phyloP scores from a whole-genome alignment of 1,140 invertebrate species.

The Hermatobates lingyangjiaoensis region DNA sequence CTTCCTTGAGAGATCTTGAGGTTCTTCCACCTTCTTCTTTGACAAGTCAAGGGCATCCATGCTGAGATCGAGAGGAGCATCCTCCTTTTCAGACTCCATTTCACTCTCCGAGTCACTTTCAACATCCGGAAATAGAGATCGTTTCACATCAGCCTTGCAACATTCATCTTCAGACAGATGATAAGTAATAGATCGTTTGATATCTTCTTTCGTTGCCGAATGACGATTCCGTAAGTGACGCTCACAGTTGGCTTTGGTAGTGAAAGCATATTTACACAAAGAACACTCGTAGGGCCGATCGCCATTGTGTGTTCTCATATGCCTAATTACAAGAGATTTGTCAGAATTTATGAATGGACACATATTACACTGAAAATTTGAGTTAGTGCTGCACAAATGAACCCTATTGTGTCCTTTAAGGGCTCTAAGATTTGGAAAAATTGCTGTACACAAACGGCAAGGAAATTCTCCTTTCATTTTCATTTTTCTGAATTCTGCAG shows the following conservation, averaged over 20 bases:
- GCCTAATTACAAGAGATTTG: constrained; percentile 70
- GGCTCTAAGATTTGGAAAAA: constrained; percentile 74
- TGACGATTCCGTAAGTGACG: constrained; percentile 78
- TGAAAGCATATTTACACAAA: constrained; percentile 87
- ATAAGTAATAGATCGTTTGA: constrained; percentile 73
- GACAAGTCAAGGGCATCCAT: constrained; percentile 75
- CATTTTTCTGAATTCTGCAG: constrained; percentile 62
- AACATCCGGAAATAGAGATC: constrained; percentile 16
- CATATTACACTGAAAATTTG: constrained; percentile 72
- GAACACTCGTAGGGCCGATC: constrained; percentile 85
- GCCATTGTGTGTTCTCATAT: constrained; percentile 85
- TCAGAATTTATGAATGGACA: constrained; percentile 76
- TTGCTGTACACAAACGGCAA: constrained; percentile 60
- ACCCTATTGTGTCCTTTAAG: constrained; percentile 74
- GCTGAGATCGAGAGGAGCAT: constrained; percentile 52
- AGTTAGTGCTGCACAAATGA: constrained; percentile 30
- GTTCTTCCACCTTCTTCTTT: constrained; percentile 38
- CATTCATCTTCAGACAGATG: constrained; percentile 58
- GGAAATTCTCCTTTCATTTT: constrained; percentile 72
- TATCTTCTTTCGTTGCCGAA: constrained; percentile 40
- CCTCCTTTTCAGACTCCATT: constrained; percentile 15
- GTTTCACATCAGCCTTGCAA: constrained; percentile 12
- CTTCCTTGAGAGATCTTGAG: constrained; percentile 26
- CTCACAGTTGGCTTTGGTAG: constrained; percentile 83
- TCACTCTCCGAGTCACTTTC: constrained; percentile 12